Evolutionary conservation across 2,888 invertebrate species (phyloP).

Genomic region (Orthosia cruda): DNA sequence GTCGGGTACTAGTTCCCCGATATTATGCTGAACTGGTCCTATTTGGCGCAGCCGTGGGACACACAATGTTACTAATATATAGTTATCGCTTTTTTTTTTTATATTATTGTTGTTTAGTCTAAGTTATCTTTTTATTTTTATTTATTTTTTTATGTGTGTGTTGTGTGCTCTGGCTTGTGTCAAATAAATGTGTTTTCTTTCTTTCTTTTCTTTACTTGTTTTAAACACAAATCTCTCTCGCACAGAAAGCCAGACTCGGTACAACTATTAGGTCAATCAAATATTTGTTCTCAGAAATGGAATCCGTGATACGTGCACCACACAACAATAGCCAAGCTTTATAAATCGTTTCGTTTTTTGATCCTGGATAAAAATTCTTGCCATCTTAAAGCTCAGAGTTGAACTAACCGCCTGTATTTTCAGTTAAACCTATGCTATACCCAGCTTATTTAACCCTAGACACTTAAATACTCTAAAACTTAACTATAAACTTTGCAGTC

Average conservation of each 20-base stretch:
- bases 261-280: constrained; percentile 14
- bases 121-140: too few relatives aligned
- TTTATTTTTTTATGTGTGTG: too few relatives aligned
- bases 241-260: background rate
- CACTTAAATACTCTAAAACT: constrained; percentile 6
- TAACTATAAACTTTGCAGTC: constrained; percentile 28
- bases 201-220: too few relatives aligned
- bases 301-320: background rate
- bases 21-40: too few relatives aligned
- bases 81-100: too few relatives aligned
- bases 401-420: constrained; percentile 35
- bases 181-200: too few relatives aligned
- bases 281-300: background rate
- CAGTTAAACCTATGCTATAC: constrained; percentile 3
- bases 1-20: too few relatives aligned
- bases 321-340: background rate
- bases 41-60: too few relatives aligned
- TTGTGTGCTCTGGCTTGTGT: too few relatives aligned
- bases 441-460: background rate
- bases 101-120: too few relatives aligned
- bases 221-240: background rate
- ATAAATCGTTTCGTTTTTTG: background rate
- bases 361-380: background rate
- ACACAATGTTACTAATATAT: too few relatives aligned
- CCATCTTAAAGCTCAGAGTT: background rate